Evolutionary conservation across 2,888 invertebrate species (phyloP).

Genomic region (Timema podura): DNA sequence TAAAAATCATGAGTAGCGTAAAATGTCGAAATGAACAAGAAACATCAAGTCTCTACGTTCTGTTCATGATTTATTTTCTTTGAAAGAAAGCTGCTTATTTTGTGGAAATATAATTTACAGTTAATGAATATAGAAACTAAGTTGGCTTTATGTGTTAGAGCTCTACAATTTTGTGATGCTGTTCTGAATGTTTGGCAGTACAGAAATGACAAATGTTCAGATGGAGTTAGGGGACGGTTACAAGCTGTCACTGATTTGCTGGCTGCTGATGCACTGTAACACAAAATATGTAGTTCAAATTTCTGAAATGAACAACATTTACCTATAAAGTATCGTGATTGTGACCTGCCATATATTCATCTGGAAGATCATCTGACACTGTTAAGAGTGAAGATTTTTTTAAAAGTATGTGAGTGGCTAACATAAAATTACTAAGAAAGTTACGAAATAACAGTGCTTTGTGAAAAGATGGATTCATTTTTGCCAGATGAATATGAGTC

Average conservation of each 20-base stretch:
- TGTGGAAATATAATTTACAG: neutral
- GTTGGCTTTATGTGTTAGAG: neutral
- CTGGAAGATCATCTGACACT: neutral
- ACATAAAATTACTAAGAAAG: neutral
- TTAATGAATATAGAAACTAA: neutral
- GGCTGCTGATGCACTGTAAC: neutral
- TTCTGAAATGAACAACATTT: neutral
- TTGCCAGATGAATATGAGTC: neutral
- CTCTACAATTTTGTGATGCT: neutral
- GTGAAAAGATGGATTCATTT: neutral
- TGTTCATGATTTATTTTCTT: neutral
- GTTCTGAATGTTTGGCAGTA: neutral
- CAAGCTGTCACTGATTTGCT: neutral
- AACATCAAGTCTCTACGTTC: neutral
- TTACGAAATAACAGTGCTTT: neutral
- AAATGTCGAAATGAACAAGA: neutral
- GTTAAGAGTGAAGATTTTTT: neutral
- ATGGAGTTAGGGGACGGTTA: neutral
- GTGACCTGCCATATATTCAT: neutral
- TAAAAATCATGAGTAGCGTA: neutral
- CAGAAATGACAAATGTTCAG: neutral
- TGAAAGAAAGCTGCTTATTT: neutral
- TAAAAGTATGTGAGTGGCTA: neutral
- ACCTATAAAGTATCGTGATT: neutral
- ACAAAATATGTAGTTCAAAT: neutral